Evolutionary conservation across 1,140 invertebrate genomes (phyloP), one percentile per base, ranked within the genome.

Genomic region (Drosophila tani): DNA sequence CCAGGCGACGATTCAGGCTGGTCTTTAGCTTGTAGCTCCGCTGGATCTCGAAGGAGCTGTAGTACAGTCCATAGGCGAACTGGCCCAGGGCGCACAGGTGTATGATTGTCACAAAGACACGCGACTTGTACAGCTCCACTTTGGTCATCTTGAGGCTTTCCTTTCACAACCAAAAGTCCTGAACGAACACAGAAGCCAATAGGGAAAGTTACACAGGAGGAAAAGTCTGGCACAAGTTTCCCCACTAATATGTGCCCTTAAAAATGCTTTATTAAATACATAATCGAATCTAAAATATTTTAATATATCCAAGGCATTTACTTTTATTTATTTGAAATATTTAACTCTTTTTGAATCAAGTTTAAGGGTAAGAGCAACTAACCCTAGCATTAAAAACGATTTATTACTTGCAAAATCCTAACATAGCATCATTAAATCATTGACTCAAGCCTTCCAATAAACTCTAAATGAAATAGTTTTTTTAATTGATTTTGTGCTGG

Each of bases 71-170:
- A 67, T 92, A 92, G 41, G 87, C 91, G 43, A 92, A 92, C 56
- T 93, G 92, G 15, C 91, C 91, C 55, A 93, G 50, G 3, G 92
- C 92, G 55, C 83, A 91, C 32, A 92, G 58, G 78, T 93, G 92
- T 63, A 93, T 92, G 35, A 92, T 92, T 45, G 91, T 92, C 68
- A 92, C 87, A 70, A 93, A 93, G 45, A 92, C 74, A 38, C 92
- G 92, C 6, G 91, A 92, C 67, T 93, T 92, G 62, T 93, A 93
- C 9, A 93, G 80, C 78, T 93, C 91, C 49, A 93, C 91, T 79
- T 93, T 93, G 47, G 91, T 93, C 92, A 93, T 93, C 79, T 81
- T 92, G 51, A 21, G 15, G 38, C 19, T 32, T 46, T 51, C 21
- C 53, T 56, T 40, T 41, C 45, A 56, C 27, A 14, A 35, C 35